phyloP scores from a whole-genome alignment of 2,888 invertebrate species.

The Salticus scenicus region DNA sequence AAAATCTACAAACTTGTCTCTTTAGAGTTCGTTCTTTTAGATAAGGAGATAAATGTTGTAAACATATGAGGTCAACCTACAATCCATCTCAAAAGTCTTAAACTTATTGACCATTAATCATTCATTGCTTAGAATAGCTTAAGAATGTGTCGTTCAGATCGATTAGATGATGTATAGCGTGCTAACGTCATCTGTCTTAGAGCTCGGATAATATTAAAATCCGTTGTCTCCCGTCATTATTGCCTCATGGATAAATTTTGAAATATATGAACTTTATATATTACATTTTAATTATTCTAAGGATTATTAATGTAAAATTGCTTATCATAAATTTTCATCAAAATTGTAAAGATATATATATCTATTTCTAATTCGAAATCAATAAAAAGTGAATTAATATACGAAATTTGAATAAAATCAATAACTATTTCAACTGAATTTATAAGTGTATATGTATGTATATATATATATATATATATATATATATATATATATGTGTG shows the following conservation, averaged over 20 bases:
- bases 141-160: not conserved
- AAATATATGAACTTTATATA: not conserved
- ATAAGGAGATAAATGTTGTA: not conserved
- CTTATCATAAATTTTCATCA: too few species aligned
- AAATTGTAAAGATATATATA: too few species aligned
- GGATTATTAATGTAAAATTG: too few species aligned
- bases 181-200: constrained; percentile 6
- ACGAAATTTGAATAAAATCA: too few species aligned
- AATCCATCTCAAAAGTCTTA: not conserved
- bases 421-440: too few species aligned
- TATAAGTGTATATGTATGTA: too few species aligned
- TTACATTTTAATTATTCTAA: too few species aligned
- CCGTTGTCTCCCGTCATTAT: not conserved
- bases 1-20: not conserved
- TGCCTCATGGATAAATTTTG: not conserved
- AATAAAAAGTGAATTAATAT: too few species aligned
- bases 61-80: constrained; percentile 4
- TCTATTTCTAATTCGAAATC: too few species aligned
- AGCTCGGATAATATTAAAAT: not conserved
- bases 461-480: too few species aligned
- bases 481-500: too few species aligned
- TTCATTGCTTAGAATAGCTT: constrained; percentile 5
- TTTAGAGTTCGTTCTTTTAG: not conserved
- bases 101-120: constrained; percentile 14
- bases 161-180: not conserved